Evolutionary conservation across 2,113 vertebrate species (phyloP).

Genomic region (Oreochromis tanganicae): DNA sequence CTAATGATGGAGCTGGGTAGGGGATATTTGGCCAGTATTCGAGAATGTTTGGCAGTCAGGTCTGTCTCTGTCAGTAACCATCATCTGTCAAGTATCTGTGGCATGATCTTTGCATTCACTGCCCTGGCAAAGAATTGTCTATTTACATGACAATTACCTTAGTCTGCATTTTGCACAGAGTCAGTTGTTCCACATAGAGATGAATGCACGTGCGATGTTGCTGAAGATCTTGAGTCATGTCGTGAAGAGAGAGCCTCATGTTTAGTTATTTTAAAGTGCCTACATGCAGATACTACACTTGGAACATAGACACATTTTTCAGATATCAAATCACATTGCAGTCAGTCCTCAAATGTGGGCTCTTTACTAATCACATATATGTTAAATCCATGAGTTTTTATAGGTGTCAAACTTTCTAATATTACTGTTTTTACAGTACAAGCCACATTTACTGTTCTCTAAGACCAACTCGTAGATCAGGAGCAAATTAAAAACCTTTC

Average conservation of each 20-base stretch:
- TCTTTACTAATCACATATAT: not conserved
- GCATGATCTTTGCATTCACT: not conserved
- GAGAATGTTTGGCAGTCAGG: not conserved
- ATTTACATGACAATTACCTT: not conserved
- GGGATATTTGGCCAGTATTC: not conserved
- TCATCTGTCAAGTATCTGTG: not conserved
- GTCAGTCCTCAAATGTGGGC: not conserved
- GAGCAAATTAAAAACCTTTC: not conserved
- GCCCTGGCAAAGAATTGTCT: fast-evolving
- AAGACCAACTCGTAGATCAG: not conserved
- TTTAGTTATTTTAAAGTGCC: not conserved
- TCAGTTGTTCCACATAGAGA: not conserved
- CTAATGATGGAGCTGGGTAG: not conserved
- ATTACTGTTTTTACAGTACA: not conserved
- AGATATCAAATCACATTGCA: not conserved
- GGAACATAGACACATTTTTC: not conserved
- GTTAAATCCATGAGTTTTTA: not conserved
- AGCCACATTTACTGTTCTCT: fast-evolving
- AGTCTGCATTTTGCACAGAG: not conserved
- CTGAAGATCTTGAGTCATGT: not conserved
- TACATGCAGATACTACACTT: not conserved
- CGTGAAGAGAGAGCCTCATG: not conserved
- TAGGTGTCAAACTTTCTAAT: not conserved
- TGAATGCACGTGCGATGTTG: fast-evolving
- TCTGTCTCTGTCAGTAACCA: not conserved